A percentile compares a stretch with the other conserved stretches of the same genome.
Evolutionary conservation across 2,888 invertebrate genomes (phyloP).

Genomic region (Drosophila kuntzei): DNA sequence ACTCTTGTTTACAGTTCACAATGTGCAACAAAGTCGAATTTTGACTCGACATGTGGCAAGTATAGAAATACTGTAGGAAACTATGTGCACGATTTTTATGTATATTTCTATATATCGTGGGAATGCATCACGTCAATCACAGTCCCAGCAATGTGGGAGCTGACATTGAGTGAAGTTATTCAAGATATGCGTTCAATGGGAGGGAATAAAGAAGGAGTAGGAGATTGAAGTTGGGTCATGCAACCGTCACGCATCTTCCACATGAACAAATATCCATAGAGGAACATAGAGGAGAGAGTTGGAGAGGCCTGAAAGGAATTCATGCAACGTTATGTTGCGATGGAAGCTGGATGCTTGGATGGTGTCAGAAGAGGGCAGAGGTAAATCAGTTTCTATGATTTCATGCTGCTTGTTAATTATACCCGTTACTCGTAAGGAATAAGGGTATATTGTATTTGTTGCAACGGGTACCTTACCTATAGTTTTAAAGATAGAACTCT

Average conservation of each 20-base stretch:
- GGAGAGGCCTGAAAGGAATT: slow-evolving; percentile 31
- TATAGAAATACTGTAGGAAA: slow-evolving; percentile 13
- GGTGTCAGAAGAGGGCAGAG: background rate
- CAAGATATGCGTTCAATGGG: slow-evolving; percentile 36
- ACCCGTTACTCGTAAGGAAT: background rate
- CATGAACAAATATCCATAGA: slow-evolving; percentile 57
- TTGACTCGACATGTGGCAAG: slow-evolving; percentile 16
- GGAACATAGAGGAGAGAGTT: slow-evolving; percentile 3
- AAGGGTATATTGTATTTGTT: background rate
- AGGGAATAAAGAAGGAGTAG: background rate
- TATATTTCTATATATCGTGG: slow-evolving; percentile 33
- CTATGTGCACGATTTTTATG: slow-evolving; percentile 33
- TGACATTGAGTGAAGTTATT: slow-evolving; percentile 51
- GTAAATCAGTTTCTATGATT: slow-evolving; percentile 52
- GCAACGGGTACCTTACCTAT: no score
- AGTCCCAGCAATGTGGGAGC: slow-evolving; percentile 27
- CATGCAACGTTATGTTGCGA: slow-evolving; percentile 59
- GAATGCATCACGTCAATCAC: slow-evolving; percentile 60
- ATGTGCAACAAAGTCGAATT: slow-evolving; percentile 38
- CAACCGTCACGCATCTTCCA: slow-evolving; percentile 56
- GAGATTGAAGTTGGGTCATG: slow-evolving; percentile 30
- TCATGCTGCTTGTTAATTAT: slow-evolving; percentile 55
- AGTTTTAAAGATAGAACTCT: no score
- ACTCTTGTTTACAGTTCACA: slow-evolving; percentile 66
- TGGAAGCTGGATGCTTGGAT: slow-evolving; percentile 2